Base-by-base conservation (phyloP, 2,113 vertebrate genomes). In the Melanerpes aurifrons region DNA sequence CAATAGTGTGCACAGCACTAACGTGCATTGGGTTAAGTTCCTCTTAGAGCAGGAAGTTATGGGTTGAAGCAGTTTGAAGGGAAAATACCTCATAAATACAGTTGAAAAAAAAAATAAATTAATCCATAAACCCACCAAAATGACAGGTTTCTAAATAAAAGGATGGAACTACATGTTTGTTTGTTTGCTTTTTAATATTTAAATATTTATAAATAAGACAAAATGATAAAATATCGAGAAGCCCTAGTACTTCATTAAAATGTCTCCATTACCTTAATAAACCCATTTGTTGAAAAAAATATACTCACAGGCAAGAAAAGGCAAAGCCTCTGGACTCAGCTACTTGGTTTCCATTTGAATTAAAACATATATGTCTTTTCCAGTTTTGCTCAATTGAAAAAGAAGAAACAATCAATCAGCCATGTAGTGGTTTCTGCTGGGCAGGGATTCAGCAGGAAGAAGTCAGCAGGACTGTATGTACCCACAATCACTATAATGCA, bases 401-500 rank as follows among this genome's bases (percentile, higher is more conserved):
- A 48, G 43, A 47, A 92, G 58, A 70, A 80, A 29, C 53, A 80
- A 54, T 84, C 71, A 54, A 58, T 80, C 50, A 35, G 75, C 50
- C 54, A 43, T 26, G 75, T 48, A 77, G 58, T 25, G 75, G 85
- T 83, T 94, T 92, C 79, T 89, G 89, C 67, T 58, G 83, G 84
- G 66, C 88, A 91, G 72, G 56, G 91, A 67, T 79, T 90, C 80
- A 92, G 68, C 43, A 64, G 85, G 62, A 68, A 94, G 87, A 11
- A 31, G 56, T 64, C 43, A 73, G 79, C 40, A 53, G 84, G 64
- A 74, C 72, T 89, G 22, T 11, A 26, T 37, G 58, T 56, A 72
- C 80, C 89, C 86, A 67, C 68, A 84, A 31, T 56, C 91, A 43
- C 73, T 63, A 16, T 6, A 89, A 81, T 17, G 61, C 78, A 90